A percentile compares a stretch with the other conserved stretches of the same genome.
Evolutionary conservation across 2,888 invertebrate species (phyloP).

Genomic region (Strigamia crassipes): DNA sequence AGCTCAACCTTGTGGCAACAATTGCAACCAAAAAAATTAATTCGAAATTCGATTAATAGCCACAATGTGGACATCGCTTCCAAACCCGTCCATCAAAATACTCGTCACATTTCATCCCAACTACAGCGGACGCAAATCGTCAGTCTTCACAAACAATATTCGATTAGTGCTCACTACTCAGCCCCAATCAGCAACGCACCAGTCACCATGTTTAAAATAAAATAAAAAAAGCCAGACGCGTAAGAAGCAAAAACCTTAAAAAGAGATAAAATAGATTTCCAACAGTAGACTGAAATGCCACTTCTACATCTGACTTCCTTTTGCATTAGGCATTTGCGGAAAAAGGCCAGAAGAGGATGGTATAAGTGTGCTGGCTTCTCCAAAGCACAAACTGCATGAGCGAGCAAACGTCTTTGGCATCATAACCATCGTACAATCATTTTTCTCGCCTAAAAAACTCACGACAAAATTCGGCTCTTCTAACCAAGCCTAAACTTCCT

Average conservation of each 20-base stretch:
- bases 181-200: not conserved
- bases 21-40: not conserved
- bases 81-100: not conserved
- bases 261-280: not conserved
- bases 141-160: not conserved
- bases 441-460: constrained; percentile 23
- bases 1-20: not conserved
- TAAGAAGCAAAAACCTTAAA: not conserved
- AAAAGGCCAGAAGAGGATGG: constrained; percentile 10
- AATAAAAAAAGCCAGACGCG: not conserved
- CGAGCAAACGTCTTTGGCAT: constrained; percentile 26
- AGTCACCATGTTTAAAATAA: not conserved
- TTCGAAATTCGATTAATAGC: not conserved
- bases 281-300: not conserved
- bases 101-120: not conserved
- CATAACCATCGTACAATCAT: constrained; percentile 9
- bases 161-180: not conserved
- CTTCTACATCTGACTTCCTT: constrained; percentile 8
- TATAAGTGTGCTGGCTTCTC: not conserved
- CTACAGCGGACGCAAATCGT: too few species aligned
- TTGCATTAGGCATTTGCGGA: constrained; percentile 1
- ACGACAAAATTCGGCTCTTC: constrained; percentile 3
- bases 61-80: not conserved
- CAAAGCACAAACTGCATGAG: not conserved
- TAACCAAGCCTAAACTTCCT: not conserved